A percentile compares a stretch with the other conserved stretches of the same genome.
Conservation (phyloP, 2,797 vertebrate species). For the Sebastiscus tertius region DNA sequence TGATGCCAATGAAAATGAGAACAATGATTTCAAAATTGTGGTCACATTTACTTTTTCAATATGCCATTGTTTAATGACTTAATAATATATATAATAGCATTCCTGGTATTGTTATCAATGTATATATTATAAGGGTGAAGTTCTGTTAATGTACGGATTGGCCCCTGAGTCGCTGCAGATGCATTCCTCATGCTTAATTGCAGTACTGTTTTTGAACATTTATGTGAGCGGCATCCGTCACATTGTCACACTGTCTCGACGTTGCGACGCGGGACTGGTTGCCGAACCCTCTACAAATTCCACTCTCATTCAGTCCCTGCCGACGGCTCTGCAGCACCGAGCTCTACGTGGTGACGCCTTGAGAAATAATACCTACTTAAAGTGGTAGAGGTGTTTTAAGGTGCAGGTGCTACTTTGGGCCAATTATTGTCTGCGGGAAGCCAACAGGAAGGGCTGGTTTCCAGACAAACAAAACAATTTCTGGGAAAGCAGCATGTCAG, state of each 20-base stretch:
- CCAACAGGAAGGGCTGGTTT: background rate
- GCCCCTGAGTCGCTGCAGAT: background rate
- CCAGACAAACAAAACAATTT: background rate
- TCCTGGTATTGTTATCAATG: background rate
- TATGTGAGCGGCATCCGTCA: slow-evolving; percentile 17
- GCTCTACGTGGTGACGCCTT: background rate
- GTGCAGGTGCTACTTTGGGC: background rate
- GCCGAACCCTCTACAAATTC: background rate
- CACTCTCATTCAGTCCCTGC: background rate
- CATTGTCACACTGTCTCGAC: slow-evolving; percentile 13
- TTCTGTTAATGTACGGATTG: background rate
- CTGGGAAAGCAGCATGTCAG: slow-evolving; percentile 7
- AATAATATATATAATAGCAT: background rate
- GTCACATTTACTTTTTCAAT: background rate
- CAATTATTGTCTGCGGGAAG: background rate
- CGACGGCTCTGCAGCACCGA: background rate
- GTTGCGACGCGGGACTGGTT: background rate
- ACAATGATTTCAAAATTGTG: too few relatives aligned
- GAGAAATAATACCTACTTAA: background rate
- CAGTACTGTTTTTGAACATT: background rate
- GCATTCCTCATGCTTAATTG: background rate
- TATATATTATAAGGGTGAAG: background rate
- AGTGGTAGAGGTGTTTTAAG: background rate
- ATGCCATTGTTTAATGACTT: background rate
- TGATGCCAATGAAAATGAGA: too few relatives aligned